Base-by-base conservation (phyloP, 2,113 vertebrate genomes). In the Uria aalge region DNA sequence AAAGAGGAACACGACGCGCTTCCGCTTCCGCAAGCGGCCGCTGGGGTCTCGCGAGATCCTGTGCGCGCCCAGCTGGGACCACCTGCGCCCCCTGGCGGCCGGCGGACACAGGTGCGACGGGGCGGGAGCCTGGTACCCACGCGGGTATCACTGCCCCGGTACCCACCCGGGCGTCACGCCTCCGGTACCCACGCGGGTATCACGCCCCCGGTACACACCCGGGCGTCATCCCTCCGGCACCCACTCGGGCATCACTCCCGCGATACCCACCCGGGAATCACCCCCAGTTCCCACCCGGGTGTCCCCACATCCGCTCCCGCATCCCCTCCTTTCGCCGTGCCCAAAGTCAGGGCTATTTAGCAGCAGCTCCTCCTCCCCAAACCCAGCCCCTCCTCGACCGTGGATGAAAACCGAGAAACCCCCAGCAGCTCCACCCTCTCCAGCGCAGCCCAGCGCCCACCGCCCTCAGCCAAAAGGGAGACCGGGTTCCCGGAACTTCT, bases 11-110 rank as follows among this genome's bases (percentile, higher is more conserved):
- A 2, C 1, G 0, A 2, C 1, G 3, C 82, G 72, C 98, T 99
- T 99, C 98, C 98, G 98, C 96, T 96, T 87, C 92, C 96, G 91
- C 97, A 98, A 96, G 97, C 94, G 90, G 86, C 81, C 71, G 38
- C 45, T 40, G 53, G 96, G 60, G 3, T 98, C 97, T 97, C 98
- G 98, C 99, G 98, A 98, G 96, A 98, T 34, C 15, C 5, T 6
- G 18, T 1, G n/a, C 3, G 5, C 3, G 4, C 5, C 8, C 30
- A 10, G 17, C 12, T 2, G 8, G 5, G 1, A 8, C 11, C 4
- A 3, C 8, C 5, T 0, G 64, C 86, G 63, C 67, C 96, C 60
- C 62, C 97, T 69, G 21, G 88, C 27, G 97, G 71, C 40, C 20
- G 90, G 92, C 15, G 38, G n/a, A 2, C 59, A 26, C 34, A 23